Percentiles rank a stretch among this genome's conserved stretches.
phyloP scores from a whole-genome alignment of 1,140 invertebrate species.

The Potamilus streckersoni region DNA sequence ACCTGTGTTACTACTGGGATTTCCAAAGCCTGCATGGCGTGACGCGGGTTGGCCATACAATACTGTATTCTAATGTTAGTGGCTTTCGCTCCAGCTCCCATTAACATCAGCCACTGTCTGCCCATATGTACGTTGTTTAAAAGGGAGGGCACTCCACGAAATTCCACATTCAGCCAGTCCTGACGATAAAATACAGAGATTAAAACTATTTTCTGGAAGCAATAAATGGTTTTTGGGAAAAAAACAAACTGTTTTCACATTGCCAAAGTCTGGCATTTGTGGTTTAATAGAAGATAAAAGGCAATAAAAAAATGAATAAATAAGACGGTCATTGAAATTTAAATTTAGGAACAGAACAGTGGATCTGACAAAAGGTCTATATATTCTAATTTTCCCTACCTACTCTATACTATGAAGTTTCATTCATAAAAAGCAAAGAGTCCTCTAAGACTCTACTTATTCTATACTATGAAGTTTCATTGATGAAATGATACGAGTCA shows the following conservation, averaged over 20 bases:
- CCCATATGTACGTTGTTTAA: slow-evolving; percentile 36
- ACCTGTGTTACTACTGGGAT: slow-evolving; percentile 50
- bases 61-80: slow-evolving; percentile 45
- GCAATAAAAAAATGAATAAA: neutral
- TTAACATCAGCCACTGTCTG: slow-evolving; percentile 48
- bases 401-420: too few species aligned
- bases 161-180: slow-evolving; percentile 51
- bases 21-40: slow-evolving; percentile 39
- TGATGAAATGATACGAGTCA: too few species aligned
- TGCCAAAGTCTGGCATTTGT: neutral
- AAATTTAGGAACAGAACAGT: too few species aligned
- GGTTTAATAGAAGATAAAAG: neutral
- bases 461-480: too few species aligned
- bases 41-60: slow-evolving; percentile 47
- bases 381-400: too few species aligned
- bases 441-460: too few species aligned
- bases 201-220: neutral
- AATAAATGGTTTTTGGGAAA: neutral
- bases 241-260: too few species aligned
- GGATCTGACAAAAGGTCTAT: too few species aligned
- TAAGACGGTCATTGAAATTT: neutral
- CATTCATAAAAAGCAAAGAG: too few species aligned
- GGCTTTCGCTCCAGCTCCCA: slow-evolving; percentile 37
- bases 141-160: slow-evolving; percentile 28
- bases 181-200: neutral